phyloP scores from a whole-genome alignment of 2,888 invertebrate genomes.

The Abrostola triplasia region DNA sequence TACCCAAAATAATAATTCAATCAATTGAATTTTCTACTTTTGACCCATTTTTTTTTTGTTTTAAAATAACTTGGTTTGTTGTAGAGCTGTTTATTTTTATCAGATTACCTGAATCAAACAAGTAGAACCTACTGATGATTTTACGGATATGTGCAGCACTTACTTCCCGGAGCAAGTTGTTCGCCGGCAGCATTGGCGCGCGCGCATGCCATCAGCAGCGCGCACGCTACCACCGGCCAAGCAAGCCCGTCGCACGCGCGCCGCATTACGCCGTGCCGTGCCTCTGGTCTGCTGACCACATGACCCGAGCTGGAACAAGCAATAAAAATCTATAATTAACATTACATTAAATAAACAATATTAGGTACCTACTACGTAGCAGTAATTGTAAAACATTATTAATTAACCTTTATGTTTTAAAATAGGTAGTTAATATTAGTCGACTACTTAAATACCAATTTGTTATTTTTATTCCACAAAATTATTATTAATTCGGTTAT shows the following conservation, averaged over 20 bases:
- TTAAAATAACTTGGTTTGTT: too few relatives aligned
- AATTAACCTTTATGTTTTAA: background rate
- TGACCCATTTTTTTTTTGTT: too few relatives aligned
- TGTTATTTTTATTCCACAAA: background rate
- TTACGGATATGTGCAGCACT: slow-evolving; percentile 44
- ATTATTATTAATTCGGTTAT: slow-evolving; percentile 19
- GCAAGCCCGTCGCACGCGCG: slow-evolving; percentile 70
- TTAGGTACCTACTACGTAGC: slow-evolving; percentile 3
- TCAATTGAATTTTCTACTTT: too few relatives aligned
- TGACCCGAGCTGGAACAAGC: slow-evolving; percentile 77
- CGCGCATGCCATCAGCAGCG: slow-evolving; percentile 75
- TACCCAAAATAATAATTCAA: too few relatives aligned
- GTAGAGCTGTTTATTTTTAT: too few relatives aligned
- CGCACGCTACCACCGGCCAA: slow-evolving; percentile 75
- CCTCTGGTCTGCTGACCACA: slow-evolving; percentile 70
- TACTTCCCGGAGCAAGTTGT: slow-evolving; percentile 71
- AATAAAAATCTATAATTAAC: too few relatives aligned
- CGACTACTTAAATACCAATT: too few relatives aligned
- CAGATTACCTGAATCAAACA: too few relatives aligned
- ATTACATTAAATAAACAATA: slow-evolving; percentile 7
- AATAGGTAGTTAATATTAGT: slow-evolving; percentile 13
- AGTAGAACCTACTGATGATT: background rate
- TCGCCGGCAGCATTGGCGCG: slow-evolving; percentile 67
- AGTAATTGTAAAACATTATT: too few relatives aligned
- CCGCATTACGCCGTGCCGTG: slow-evolving; percentile 79